Conservation (phyloP, 2,888 invertebrate species). For the Spilarctia lutea region DNA sequence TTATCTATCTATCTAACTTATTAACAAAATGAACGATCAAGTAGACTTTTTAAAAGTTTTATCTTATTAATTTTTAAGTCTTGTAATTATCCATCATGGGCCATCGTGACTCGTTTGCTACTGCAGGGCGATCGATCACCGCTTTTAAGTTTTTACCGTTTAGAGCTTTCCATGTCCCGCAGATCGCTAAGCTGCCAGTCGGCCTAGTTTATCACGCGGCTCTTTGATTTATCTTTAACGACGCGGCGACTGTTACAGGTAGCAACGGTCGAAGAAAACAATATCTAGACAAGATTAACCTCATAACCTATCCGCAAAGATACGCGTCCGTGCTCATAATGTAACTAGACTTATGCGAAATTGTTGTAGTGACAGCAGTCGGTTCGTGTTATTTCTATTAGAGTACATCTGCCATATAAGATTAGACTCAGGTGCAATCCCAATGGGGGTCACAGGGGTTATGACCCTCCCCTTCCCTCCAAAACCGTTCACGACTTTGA, state of each 20-base stretch:
- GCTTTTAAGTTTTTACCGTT: conserved; percentile 24
- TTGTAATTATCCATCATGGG: conserved; percentile 19
- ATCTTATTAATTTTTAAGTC: conserved; percentile 5
- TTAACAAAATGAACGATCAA: background rate
- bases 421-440: too few species aligned
- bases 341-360: conserved; percentile 6
- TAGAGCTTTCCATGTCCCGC: conserved; percentile 14
- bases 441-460: too few species aligned
- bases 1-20: too few species aligned
- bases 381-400: conserved; percentile 14
- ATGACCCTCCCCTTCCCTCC: too few species aligned
- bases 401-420: conserved; percentile 8
- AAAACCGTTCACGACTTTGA: too few species aligned
- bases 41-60: background rate
- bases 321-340: background rate
- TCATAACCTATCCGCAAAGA: background rate
- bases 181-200: conserved; percentile 9
- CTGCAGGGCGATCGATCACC: conserved; percentile 23
- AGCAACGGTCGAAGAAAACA: conserved; percentile 1
- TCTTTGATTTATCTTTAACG: conserved; percentile 17
- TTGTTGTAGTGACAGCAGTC: conserved; percentile 11
- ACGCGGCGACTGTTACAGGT: conserved; percentile 7
- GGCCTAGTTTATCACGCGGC: conserved; percentile 16
- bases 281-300: conserved; percentile 2
- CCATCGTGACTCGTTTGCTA: conserved; percentile 20